phyloP scores from a whole-genome alignment of 2,888 invertebrate species.

The Apamea anceps region DNA sequence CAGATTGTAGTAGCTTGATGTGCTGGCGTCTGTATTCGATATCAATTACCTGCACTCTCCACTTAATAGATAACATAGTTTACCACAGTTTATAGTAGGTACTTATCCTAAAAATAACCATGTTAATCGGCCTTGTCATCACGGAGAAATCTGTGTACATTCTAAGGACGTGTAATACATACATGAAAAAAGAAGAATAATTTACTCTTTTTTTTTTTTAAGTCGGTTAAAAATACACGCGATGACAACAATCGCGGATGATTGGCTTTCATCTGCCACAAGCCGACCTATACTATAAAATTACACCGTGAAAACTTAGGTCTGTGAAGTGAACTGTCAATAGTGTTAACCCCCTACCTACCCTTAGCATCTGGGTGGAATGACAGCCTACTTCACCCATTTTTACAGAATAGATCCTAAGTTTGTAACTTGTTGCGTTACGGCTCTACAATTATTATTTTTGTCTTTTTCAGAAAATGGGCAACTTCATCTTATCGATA shows the following conservation, averaged over 20 bases:
- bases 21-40: too few relatives aligned
- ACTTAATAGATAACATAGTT: too few relatives aligned
- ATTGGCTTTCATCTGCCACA: neutral
- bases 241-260: neutral
- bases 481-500: neutral
- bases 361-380: neutral
- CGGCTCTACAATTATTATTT: neutral
- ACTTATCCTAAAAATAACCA: too few relatives aligned
- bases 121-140: neutral
- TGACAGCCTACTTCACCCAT: too few relatives aligned
- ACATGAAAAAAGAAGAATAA: neutral
- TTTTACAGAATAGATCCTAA: neutral
- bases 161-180: too few relatives aligned
- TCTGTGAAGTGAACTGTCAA: neutral
- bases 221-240: neutral
- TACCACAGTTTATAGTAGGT: too few relatives aligned
- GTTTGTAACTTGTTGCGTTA: neutral
- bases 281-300: neutral
- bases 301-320: neutral
- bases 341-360: neutral
- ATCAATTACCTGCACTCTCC: neutral
- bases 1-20: too few relatives aligned
- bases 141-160: neutral
- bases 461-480: conserved; percentile 39
- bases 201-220: neutral